Conservation (phyloP, 2,888 invertebrate species). For the Epinotia nisella region DNA sequence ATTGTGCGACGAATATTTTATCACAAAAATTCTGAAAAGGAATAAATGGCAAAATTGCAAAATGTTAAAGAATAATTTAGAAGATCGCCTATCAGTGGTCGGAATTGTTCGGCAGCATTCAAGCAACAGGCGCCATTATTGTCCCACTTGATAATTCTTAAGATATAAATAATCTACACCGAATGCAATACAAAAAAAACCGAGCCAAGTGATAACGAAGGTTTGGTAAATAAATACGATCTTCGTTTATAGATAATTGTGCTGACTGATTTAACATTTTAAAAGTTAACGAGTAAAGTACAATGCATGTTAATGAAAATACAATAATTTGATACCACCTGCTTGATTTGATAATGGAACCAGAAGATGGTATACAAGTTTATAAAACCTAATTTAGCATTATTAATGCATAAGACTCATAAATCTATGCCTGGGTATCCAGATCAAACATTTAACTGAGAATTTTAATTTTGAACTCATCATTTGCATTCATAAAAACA, state of each 20-base stretch:
- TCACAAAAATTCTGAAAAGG: not conserved
- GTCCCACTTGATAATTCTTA: conserved; percentile 13
- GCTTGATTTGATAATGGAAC: too few species aligned
- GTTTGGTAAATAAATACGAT: not conserved
- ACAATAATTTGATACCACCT: too few species aligned
- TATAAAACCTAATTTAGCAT: too few species aligned
- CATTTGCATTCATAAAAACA: conserved; percentile 5
- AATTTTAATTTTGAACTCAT: not conserved
- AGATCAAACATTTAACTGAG: not conserved
- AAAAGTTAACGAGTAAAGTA: not conserved
- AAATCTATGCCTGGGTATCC: too few species aligned
- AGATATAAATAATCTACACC: conserved; percentile 12
- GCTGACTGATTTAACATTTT: not conserved
- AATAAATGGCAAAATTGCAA: conserved; percentile 15
- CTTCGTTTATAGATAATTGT: not conserved
- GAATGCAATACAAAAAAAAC: conserved; percentile 5
- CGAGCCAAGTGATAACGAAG: not conserved
- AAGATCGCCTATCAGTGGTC: conserved; percentile 25
- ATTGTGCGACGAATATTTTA: not conserved
- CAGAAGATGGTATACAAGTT: too few species aligned
- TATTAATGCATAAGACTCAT: too few species aligned
- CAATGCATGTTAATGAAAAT: too few species aligned
- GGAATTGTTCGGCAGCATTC: conserved; percentile 13
- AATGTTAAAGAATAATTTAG: conserved; percentile 19
- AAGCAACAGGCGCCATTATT: conserved; percentile 25